Evolutionary conservation across 2,113 vertebrate genomes (phyloP).

Genomic region (Pyrgilauda ruficollis): DNA sequence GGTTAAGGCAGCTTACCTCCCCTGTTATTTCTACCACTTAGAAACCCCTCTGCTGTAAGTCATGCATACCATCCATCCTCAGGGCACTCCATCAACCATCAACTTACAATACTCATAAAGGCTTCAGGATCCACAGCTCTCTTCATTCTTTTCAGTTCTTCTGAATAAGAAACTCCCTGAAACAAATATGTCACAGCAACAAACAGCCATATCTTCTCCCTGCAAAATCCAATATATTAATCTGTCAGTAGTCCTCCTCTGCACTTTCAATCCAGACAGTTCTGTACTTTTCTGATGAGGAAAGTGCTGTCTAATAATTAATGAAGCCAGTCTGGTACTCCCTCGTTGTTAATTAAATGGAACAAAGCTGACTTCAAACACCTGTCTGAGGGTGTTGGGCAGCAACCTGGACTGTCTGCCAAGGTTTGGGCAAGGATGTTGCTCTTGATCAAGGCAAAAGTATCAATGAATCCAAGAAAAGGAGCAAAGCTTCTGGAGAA

Average conservation of each 20-base stretch:
- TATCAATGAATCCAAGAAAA: not conserved
- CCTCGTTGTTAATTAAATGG: not conserved
- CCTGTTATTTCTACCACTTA: not conserved
- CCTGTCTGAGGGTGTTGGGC: rapidly evolving
- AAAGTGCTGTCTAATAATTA: not conserved
- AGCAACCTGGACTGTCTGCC: not conserved
- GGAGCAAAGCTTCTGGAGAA: not conserved
- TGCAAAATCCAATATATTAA: not conserved
- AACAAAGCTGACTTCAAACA: not conserved
- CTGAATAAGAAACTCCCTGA: not conserved
- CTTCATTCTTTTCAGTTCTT: not conserved
- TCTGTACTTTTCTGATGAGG: not conserved
- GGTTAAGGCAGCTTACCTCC: not conserved
- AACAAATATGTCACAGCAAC: not conserved
- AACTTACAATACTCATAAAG: conserved; percentile 16
- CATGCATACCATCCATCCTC: not conserved
- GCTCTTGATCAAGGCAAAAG: not conserved
- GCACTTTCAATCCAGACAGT: not conserved
- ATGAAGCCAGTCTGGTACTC: not conserved
- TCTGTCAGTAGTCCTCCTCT: not conserved
- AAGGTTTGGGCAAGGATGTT: not conserved
- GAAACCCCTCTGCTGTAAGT: not conserved
- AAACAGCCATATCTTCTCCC: conserved; percentile 28
- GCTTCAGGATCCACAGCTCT: conserved; percentile 6
- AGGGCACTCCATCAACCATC: not conserved